These are phyloP conservation scores for Catharus ustulatus DNA, from an alignment of 2,797 vertebrate genomes.

Conservation along the genomic window DNA sequence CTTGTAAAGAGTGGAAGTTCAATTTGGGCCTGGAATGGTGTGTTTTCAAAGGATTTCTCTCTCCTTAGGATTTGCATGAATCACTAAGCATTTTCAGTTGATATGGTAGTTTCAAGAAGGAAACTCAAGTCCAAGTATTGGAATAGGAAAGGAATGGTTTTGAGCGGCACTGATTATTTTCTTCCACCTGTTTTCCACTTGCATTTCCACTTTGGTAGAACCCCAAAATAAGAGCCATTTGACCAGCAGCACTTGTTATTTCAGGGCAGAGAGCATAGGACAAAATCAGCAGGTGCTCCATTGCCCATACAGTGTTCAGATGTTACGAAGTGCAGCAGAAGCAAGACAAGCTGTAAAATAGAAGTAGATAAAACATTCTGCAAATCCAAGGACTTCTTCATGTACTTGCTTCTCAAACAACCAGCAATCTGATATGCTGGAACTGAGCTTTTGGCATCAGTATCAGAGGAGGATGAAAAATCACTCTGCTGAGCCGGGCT, in stretches of 20 bases:
- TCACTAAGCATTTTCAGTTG: background rate
- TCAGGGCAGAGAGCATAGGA: background rate
- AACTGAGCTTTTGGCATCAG: background rate
- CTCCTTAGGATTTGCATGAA: background rate
- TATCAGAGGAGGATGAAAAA: background rate
- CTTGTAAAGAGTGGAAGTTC: background rate
- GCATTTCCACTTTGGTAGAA: background rate
- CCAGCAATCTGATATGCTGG: background rate
- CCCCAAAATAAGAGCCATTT: background rate
- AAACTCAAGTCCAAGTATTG: background rate
- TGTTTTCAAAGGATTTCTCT: background rate
- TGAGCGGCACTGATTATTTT: background rate
- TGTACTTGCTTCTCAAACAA: background rate
- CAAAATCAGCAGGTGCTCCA: rapidly evolving
- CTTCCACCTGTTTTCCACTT: background rate
- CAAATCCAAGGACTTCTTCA: background rate
- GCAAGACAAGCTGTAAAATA: background rate
- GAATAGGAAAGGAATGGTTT: background rate
- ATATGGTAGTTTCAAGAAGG: background rate
- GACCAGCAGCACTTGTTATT: background rate
- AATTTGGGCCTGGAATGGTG: background rate
- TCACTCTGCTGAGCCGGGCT: background rate
- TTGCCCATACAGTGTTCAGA: background rate
- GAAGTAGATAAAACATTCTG: background rate
- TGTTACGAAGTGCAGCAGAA: background rate